Base-by-base conservation (phyloP, 1,140 invertebrate species). In the Drosophila micromelanica region DNA sequence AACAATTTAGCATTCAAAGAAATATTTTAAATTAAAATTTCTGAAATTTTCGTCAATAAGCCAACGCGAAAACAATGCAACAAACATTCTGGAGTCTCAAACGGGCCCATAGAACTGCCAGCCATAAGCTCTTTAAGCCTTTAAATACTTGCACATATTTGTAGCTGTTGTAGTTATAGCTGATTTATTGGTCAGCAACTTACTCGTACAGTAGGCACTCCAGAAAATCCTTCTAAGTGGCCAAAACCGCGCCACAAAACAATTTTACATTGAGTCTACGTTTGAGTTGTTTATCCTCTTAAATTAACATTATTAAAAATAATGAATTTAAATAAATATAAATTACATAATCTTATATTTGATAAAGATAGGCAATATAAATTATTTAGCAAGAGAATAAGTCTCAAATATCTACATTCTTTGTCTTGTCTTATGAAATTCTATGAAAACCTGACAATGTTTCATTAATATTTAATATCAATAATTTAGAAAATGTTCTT, bases 21-120 rank as follows among this genome's bases (percentile, higher is more conserved):
- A 91, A 91, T 90, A 91, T 91, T 90, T 91, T 91, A 91, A 91
- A 91, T 91, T 91, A 91, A 91, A 91, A 91, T 91, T 91, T 91
- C 86, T 91, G 73, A 91, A 91, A 91, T 91, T 91, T 91, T 90
- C 82, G 84, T 86, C 82, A 86, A 86, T 87, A 87, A 86, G 74
- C 82, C 65, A 64, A 30, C 42, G 65, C 54, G 73, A 78, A 73
- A 75, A 89, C 82, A 86, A 86, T 86, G 82, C 81, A 65, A 68
- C 12, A 30, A 54, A 42, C 48, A 60, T 45, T 40, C 23, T 32
- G 15, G 7, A 52, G 51, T 37, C 45, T 38, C 55, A 63, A 67
- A 51, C 38, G 20, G 23, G 30, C 30, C 45, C 52, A 77, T 64
- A 68, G 60, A 60, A 56, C 30, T 13, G 42, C 46, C 67, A 70